Conservation (phyloP, 2,888 invertebrate species). For the Agonopterix heracliana region DNA sequence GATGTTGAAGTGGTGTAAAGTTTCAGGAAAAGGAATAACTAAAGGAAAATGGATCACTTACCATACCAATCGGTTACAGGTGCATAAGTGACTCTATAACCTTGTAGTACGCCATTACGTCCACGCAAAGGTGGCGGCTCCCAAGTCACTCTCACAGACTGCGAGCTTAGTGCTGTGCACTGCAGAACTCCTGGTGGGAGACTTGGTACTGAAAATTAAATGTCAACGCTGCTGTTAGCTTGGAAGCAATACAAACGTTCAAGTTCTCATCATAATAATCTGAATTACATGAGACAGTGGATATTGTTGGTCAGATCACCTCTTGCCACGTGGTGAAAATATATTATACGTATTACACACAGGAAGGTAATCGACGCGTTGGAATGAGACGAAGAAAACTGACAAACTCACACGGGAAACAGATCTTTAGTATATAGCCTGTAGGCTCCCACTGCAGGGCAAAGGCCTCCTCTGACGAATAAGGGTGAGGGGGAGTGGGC, state of each 20-base stretch:
- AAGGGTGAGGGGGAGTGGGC: no score
- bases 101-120: conserved; percentile 89
- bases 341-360: no score
- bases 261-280: neutral
- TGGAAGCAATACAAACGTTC: neutral
- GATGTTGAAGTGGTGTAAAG: neutral
- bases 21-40: neutral
- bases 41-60: conserved; percentile 51
- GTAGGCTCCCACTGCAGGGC: no score
- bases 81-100: conserved; percentile 89
- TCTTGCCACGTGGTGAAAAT: no score
- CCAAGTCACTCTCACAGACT: conserved; percentile 91
- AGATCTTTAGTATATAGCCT: no score
- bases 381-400: no score
- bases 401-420: no score
- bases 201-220: conserved; percentile 82
- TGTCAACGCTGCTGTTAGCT: neutral
- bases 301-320: no score
- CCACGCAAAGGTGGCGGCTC: conserved; percentile 87
- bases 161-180: conserved; percentile 88
- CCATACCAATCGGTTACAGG: conserved; percentile 88
- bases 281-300: no score
- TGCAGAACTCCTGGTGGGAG: conserved; percentile 88
- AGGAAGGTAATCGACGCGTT: no score
- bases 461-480: no score